Evolutionary conservation across 2,888 invertebrate species (phyloP), one percentile per base, ranked within the genome.

Genomic region (Eubasilissa splendida): DNA sequence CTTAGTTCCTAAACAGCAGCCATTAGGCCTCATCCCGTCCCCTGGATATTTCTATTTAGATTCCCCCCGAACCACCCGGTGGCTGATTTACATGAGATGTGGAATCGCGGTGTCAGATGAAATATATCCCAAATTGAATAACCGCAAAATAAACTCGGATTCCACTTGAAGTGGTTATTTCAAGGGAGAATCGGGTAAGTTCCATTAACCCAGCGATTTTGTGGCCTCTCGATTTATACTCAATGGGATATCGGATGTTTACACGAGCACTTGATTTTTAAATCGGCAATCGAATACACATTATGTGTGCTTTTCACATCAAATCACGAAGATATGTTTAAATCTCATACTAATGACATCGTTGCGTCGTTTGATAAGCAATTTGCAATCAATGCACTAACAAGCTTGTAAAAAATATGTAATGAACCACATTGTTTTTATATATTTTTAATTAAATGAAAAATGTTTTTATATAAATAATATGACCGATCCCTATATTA

Each of bases 61-160:
- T 10, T 70, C 71, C 79, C n/a, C 60, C 59, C 54, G 42, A 56
- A 52, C 42, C 74, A 14, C 58, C 10, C 31, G 50, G 22, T 33
- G 54, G 75, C 79, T 82, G 80, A 82, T 82, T 82, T 82, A 82
- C 82, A 82, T 82, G 78, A 77, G 82, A 80, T 76, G 71, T 76
- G 76, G 73, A 70, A 82, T 79, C 77, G 56, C 33, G 66, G 70
- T 59, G 22, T 81, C 77, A 42, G 75, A 77, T 82, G 76, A 77
- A 75, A 80, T 82, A 79, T 82, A 77, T 59, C 68, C 76, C 65
- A 78, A 82, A 82, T 80, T 82, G 82, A 82, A 82, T 82, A 82
- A 82, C 82, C 82, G 79, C 80, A 82, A 80, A 80, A 82, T 80
- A 77, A 76, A 82, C 76, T 63, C 63, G 68, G 76, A 74, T 31